These are phyloP conservation scores for Myotis lucifugus DNA, from an alignment of 2,113 vertebrate species.

Conservation along the genomic window DNA sequence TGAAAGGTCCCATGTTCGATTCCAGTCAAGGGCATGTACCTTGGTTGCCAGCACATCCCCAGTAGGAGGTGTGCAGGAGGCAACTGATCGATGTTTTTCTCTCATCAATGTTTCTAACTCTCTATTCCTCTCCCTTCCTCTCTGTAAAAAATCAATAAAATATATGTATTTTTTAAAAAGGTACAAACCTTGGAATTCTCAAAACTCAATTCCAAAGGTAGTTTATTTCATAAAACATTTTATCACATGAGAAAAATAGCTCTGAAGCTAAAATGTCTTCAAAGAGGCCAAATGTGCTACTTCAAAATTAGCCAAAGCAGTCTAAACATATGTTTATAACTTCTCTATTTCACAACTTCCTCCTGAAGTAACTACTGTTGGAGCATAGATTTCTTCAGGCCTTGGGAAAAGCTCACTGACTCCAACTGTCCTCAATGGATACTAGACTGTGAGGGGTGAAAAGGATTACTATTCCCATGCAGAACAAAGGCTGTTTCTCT, in stretches of 20 bases:
- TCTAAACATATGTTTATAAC: neutral
- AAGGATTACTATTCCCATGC: neutral
- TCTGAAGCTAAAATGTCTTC: neutral
- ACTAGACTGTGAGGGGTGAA: neutral
- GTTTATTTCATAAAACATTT: conserved; percentile 14
- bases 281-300: neutral
- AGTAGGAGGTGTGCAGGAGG: too few species aligned
- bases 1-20: too few species aligned
- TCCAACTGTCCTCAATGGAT: neutral
- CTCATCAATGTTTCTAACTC: too few species aligned
- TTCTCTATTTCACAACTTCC: neutral
- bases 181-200: neutral
- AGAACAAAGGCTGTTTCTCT: neutral
- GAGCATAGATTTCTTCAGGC: neutral
- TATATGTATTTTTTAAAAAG: too few species aligned
- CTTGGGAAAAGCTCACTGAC: neutral
- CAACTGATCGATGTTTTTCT: too few species aligned
- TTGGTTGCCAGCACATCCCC: too few species aligned
- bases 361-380: neutral
- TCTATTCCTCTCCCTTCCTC: too few species aligned
- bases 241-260: neutral
- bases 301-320: neutral
- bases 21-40: too few species aligned
- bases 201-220: neutral
- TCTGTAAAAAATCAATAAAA: too few species aligned